A percentile compares a stretch with the other conserved stretches of the same genome.
Evolutionary conservation across 2,797 vertebrate genomes (phyloP).

Genomic region (Pelobates cultripes): DNA sequence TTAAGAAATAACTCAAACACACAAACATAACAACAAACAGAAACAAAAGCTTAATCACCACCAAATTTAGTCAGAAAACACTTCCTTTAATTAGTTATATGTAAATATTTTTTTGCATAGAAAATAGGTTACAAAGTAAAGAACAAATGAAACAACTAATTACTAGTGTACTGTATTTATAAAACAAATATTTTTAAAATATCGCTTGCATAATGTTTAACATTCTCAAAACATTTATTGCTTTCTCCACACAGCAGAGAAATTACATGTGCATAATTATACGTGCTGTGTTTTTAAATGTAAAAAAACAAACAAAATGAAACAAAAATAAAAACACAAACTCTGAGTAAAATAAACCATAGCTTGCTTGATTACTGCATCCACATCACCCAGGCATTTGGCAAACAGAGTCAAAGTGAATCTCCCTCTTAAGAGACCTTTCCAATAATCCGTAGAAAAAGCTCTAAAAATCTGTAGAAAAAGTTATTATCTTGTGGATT

Average conservation of each 20-base stretch:
- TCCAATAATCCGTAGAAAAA: not conserved
- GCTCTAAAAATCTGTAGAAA: too few relatives aligned
- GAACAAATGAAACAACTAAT: conserved; percentile 71
- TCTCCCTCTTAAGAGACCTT: not conserved
- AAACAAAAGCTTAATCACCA: too few relatives aligned
- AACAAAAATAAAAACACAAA: not conserved
- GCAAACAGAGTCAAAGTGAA: not conserved
- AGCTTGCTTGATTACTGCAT: not conserved
- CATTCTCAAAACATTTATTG: conserved; percentile 77
- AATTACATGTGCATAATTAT: conserved; percentile 86
- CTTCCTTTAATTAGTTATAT: conserved; percentile 83
- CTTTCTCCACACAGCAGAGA: conserved; percentile 87
- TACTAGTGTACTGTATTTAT: conserved; percentile 77
- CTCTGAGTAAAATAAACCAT: too few relatives aligned
- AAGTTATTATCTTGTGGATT: too few relatives aligned
- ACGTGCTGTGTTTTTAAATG: conserved; percentile 73
- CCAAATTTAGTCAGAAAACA: conserved; percentile 68
- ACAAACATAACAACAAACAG: too few relatives aligned
- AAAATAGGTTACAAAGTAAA: conserved; percentile 85
- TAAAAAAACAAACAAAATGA: not conserved
- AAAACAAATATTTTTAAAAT: conserved; percentile 80
- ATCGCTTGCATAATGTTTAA: conserved; percentile 80
- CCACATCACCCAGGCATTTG: not conserved
- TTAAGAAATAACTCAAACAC: too few relatives aligned
- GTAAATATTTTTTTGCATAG: conserved; percentile 79